A percentile compares a stretch with the other conserved stretches of the same genome.
These are phyloP conservation scores for Drosophila infuscata DNA, from an alignment of 2,888 invertebrate species.

Conservation along the genomic window DNA sequence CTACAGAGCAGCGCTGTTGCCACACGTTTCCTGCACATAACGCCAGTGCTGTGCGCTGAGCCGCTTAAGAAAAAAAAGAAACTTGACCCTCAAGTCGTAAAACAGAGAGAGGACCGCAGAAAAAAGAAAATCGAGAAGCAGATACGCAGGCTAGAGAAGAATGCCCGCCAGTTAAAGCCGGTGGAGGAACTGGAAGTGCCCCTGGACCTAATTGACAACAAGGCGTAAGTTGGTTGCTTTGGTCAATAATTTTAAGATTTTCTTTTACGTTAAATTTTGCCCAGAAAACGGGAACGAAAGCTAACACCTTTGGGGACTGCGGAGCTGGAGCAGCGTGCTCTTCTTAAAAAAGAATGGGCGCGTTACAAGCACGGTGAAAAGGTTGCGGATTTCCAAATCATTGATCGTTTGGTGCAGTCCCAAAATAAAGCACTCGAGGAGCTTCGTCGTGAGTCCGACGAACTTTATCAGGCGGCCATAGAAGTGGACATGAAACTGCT, in stretches of 20 bases:
- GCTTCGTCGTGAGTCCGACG: constrained; percentile 92
- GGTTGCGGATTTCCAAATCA: constrained; percentile 88
- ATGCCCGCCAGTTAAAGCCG: constrained; percentile 94
- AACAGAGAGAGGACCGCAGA: constrained; percentile 92
- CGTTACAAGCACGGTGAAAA: constrained; percentile 89
- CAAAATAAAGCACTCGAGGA: constrained; percentile 93
- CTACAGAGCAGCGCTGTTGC: constrained; percentile 45
- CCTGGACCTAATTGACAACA: constrained; percentile 85
- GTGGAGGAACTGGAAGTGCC: constrained; percentile 94
- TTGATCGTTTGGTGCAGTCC: constrained; percentile 89
- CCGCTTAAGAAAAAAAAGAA: constrained; percentile 96
- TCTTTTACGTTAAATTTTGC: accelerated
- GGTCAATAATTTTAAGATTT: no score
- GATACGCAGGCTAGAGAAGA: constrained; percentile 92
- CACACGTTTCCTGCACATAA: constrained; percentile 70
- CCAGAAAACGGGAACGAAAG: constrained; percentile 86
- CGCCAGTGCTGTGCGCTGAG: constrained; percentile 87
- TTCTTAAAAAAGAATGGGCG: constrained; percentile 91
- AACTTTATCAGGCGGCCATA: constrained; percentile 94
- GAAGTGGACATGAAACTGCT: constrained; percentile 90
- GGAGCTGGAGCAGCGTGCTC: constrained; percentile 88
- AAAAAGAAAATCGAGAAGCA: constrained; percentile 94
- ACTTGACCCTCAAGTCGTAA: constrained; percentile 92
- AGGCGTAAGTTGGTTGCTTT: constrained; percentile 55
- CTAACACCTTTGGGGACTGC: constrained; percentile 86